A percentile compares a stretch with the other conserved stretches of the same genome.
These are phyloP conservation scores for Phyllotreta cruciferae DNA, from an alignment of 2,888 invertebrate genomes.

Conservation along the genomic window DNA sequence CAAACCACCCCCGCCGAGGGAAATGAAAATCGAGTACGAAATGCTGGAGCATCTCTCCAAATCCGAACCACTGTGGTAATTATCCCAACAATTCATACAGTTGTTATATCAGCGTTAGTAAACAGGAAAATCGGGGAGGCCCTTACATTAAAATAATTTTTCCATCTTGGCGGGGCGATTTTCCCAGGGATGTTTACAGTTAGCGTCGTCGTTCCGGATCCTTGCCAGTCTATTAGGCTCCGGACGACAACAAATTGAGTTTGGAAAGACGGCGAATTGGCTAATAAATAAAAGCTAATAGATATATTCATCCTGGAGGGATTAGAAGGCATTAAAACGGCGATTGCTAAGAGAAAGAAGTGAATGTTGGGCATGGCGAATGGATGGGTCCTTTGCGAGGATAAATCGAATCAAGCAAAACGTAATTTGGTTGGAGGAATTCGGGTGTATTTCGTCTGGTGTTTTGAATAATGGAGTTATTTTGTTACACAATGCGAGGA, in stretches of 20 bases:
- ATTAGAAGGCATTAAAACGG: slow-evolving; percentile 16
- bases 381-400: no score
- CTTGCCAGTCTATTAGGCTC: slow-evolving; percentile 28
- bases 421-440: no score
- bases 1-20: background rate
- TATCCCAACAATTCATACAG: background rate
- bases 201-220: slow-evolving; percentile 13
- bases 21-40: slow-evolving; percentile 10
- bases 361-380: no score
- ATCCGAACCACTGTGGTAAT: slow-evolving; percentile 13
- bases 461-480: no score
- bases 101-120: no score
- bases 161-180: no score
- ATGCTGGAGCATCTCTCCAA: slow-evolving; percentile 2
- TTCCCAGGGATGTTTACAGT: background rate
- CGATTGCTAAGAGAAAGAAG: background rate
- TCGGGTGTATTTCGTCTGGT: no score
- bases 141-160: no score
- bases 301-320: slow-evolving; percentile 14
- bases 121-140: no score
- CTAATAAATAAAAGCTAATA: slow-evolving; percentile 38
- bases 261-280: slow-evolving; percentile 35
- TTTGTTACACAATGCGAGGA: no score
- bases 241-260: slow-evolving; percentile 34
- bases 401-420: no score